Evolutionary conservation across 2,113 vertebrate species (phyloP), one percentile per base, ranked within the genome.

Genomic region (Theropithecus gelada): DNA sequence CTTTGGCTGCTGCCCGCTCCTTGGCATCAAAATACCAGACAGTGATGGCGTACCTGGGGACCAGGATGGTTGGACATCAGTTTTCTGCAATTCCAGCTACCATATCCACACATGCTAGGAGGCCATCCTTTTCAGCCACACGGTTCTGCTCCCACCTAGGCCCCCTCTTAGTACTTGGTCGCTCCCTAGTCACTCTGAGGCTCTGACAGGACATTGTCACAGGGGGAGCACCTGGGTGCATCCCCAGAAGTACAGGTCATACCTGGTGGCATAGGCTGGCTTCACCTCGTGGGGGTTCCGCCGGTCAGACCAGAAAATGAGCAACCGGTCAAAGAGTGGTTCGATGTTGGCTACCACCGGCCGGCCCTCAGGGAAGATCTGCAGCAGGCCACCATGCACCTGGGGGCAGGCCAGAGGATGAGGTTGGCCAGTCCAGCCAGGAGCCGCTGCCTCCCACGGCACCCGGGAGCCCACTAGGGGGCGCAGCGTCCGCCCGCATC

Each of bases 11-110:
- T 57, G 99, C 99, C 96, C 99, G 98, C 98, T 99, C 99, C 98
- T 99, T 99, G 95, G 99, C 99, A 96, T 99, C 99, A 97, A 99
- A 99, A 99, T 99, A 99, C 99, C 99, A 99, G 98, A 99, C 99
- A 35, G 99, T 99, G 98, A 99, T 99, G 98, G 99, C 99, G 95
- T 99, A 99, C 97, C 99, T 99, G 98, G 87, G 68, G 48, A 81
- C 64, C 93, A 92, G 52, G 84, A 52, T 55, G 50, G 40, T 45
- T 27, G 64, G 40, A 55, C 23, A 92, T 85, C 40, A 75, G 73
- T 82, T 25, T 75, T 48, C 82, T 50, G 50, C 73, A 16, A 20
- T 81, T 55, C 79, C 35, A 80, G 66, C 43, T n/a, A 52, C 59
- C 45, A 22, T 10, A 59, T n/a, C 75, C 25, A 68, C 4, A n/a